Percentiles rank a stretch among this genome's conserved stretches.
Conservation (phyloP, 2,888 invertebrate genomes). For the Calephelis perditalis region DNA sequence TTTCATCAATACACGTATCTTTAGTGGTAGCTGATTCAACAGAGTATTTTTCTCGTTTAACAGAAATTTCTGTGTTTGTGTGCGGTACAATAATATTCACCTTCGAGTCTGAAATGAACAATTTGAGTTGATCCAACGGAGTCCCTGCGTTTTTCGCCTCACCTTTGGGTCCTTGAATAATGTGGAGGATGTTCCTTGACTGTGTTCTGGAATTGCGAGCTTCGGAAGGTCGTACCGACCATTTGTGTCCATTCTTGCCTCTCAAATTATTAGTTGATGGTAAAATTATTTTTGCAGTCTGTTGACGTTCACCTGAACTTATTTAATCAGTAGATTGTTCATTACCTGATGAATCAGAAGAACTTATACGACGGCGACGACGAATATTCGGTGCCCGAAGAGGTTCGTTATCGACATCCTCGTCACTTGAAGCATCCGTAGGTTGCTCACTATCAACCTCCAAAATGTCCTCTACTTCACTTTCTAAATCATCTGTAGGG, state of each 20-base stretch:
- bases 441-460: background rate
- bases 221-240: slow-evolving; percentile 21
- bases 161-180: slow-evolving; percentile 19
- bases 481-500: background rate
- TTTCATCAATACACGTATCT: slow-evolving; percentile 1
- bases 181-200: slow-evolving; percentile 21
- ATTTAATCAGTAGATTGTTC: background rate
- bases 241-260: slow-evolving; percentile 25
- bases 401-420: background rate
- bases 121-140: slow-evolving; percentile 13
- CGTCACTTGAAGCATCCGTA: slow-evolving; percentile 4
- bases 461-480: slow-evolving; percentile 1
- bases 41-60: slow-evolving; percentile 21
- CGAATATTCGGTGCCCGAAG: background rate
- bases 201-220: slow-evolving; percentile 21
- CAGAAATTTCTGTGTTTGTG: slow-evolving; percentile 16
- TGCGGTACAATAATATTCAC: background rate
- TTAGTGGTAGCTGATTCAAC: slow-evolving; percentile 21
- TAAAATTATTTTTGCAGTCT: slow-evolving; percentile 15
- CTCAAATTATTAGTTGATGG: slow-evolving; percentile 14
- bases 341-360: slow-evolving; percentile 1
- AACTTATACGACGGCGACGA: background rate
- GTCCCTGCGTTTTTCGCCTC: slow-evolving; percentile 19
- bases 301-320: background rate
- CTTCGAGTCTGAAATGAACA: background rate